Evolutionary conservation across 2,888 invertebrate genomes (phyloP).

Genomic region (Leptinotarsa haldemani): DNA sequence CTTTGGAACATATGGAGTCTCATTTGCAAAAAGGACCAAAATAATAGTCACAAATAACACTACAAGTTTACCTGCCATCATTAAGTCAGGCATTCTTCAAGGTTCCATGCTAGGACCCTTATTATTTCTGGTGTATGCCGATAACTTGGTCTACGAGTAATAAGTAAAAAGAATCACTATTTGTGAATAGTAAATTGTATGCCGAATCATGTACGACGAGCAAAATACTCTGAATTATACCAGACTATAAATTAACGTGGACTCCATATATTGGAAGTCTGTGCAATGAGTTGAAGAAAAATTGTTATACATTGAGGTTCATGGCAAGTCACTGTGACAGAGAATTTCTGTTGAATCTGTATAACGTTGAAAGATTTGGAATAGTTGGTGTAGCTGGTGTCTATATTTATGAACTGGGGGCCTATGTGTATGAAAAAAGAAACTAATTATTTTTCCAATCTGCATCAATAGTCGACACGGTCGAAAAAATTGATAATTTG

Average conservation of each 20-base stretch:
- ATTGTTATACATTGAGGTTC: background rate
- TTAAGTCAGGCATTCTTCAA: background rate
- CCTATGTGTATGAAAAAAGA: too few relatives aligned
- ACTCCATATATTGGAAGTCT: background rate
- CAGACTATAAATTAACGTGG: background rate
- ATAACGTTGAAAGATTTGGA: background rate
- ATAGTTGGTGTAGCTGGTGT: background rate
- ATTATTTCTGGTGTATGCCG: background rate
- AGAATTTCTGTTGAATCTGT: background rate
- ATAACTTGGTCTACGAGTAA: background rate
- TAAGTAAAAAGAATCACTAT: background rate
- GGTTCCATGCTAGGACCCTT: background rate
- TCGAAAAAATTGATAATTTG: too few relatives aligned
- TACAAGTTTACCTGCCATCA: background rate
- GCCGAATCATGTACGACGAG: background rate
- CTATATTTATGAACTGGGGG: background rate
- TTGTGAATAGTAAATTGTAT: background rate
- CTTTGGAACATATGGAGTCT: background rate
- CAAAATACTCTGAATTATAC: background rate
- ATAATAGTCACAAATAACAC: background rate
- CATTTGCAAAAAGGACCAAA: background rate
- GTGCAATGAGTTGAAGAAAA: background rate
- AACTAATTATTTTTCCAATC: too few relatives aligned
- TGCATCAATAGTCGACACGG: too few relatives aligned
- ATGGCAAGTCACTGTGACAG: background rate